Conservation (phyloP, 2,113 vertebrate species). For the Orycteropus afer region DNA sequence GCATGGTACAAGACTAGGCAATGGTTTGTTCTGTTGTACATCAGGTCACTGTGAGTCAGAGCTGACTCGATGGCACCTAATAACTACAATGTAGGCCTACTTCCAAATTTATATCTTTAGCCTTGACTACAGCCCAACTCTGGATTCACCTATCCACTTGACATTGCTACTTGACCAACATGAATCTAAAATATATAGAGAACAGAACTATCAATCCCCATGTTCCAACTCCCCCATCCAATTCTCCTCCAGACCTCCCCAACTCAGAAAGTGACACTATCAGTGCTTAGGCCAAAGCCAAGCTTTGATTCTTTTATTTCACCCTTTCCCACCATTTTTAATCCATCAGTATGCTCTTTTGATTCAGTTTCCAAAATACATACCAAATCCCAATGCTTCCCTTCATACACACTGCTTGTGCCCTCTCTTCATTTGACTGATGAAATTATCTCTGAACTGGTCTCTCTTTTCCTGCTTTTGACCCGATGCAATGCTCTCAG, state of each 20-base stretch:
- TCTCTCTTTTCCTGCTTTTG: background rate
- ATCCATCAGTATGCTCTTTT: background rate
- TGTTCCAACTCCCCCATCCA: background rate
- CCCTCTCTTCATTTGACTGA: background rate
- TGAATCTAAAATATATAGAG: background rate
- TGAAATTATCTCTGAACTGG: background rate
- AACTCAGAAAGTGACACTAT: background rate
- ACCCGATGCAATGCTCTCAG: background rate
- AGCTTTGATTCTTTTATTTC: background rate
- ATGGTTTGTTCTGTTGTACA: no score
- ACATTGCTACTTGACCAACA: background rate
- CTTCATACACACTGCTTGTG: background rate
- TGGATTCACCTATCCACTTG: background rate
- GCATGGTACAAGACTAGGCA: no score
- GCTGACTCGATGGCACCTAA: no score
- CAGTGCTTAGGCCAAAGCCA: background rate
- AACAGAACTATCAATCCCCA: background rate
- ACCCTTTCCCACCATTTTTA: background rate
- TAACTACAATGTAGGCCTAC: no score
- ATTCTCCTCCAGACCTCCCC: no score
- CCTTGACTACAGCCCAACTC: background rate
- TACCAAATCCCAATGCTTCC: background rate
- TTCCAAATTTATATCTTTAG: background rate
- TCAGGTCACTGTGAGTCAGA: no score
- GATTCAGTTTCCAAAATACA: background rate